Percentiles rank a stretch among this genome's conserved stretches.
These are phyloP conservation scores for Apeltes quadracus DNA, from an alignment of 2,113 vertebrate genomes.

Conservation along the genomic window DNA sequence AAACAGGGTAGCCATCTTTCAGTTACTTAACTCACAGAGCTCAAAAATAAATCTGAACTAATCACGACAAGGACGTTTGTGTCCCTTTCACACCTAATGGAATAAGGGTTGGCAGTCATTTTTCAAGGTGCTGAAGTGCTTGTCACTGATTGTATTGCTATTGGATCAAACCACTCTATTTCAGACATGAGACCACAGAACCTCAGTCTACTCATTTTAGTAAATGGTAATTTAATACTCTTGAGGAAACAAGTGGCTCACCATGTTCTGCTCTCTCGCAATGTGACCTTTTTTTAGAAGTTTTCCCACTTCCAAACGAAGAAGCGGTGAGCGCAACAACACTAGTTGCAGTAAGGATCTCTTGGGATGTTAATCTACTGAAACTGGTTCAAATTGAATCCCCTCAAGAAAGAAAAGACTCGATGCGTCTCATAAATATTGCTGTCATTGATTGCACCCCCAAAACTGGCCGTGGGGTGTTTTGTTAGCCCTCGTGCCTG, in stretches of 20 bases:
- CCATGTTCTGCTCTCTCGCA: background rate
- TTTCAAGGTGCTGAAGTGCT: conserved; percentile 19
- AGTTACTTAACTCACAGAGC: background rate
- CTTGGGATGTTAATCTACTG: conserved; percentile 37
- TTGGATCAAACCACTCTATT: conserved; percentile 33
- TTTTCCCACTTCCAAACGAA: background rate
- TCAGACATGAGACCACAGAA: background rate
- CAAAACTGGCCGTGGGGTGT: conserved; percentile 57
- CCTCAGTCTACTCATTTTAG: conserved; percentile 21
- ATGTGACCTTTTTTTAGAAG: conserved; percentile 1
- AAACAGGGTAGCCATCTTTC: conserved; percentile 1
- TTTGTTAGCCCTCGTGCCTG: conserved; percentile 55
- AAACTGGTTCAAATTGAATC: conserved; percentile 53
- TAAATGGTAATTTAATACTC: conserved; percentile 20
- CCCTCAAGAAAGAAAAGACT: conserved; percentile 22
- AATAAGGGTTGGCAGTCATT: background rate
- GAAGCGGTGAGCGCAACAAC: background rate
- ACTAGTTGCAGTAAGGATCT: conserved; percentile 20
- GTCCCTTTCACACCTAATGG: conserved; percentile 1
- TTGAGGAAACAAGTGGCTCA: conserved; percentile 8
- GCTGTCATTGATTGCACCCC: too few species aligned
- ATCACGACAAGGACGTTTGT: background rate
- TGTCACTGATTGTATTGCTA: conserved; percentile 1
- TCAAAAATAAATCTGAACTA: conserved; percentile 13
- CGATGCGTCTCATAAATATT: too few species aligned